These are phyloP conservation scores for Scatophagus argus DNA, from an alignment of 2,113 vertebrate species.

Conservation along the genomic window DNA sequence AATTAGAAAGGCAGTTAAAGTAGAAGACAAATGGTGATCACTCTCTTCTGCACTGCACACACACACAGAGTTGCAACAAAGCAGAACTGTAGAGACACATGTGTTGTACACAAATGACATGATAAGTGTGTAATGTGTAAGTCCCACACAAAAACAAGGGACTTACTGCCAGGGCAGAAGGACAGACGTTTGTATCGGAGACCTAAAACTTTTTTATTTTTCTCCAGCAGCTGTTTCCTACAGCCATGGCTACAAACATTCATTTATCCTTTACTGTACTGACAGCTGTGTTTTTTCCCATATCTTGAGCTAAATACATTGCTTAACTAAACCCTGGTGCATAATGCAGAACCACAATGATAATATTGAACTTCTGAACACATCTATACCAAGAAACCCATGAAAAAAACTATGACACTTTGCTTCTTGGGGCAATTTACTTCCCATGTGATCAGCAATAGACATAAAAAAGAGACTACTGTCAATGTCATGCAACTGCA, in stretches of 20 bases:
- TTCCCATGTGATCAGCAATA: neutral
- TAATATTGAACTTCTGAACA: neutral
- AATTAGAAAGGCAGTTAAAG: conserved; percentile 42
- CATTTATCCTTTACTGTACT: neutral
- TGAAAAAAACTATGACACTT: neutral
- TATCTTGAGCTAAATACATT: neutral
- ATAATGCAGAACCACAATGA: neutral
- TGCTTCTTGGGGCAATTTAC: neutral
- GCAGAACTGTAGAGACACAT: neutral
- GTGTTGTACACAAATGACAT: conserved; percentile 17
- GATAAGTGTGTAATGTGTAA: no score
- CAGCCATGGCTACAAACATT: neutral
- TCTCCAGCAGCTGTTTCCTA: neutral
- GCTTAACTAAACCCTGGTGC: no score
- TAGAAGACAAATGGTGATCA: conserved; percentile 40
- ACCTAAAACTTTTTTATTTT: neutral
- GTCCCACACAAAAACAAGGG: neutral
- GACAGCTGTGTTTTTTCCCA: neutral
- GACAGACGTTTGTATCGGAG: conserved; percentile 26
- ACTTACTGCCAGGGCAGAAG: neutral
- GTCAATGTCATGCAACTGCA: neutral
- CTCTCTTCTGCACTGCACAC: conserved; percentile 8
- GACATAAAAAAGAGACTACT: neutral
- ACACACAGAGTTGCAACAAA: neutral
- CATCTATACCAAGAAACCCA: neutral